Conservation (phyloP, 2,888 invertebrate genomes). For the Camponotus fellah region DNA sequence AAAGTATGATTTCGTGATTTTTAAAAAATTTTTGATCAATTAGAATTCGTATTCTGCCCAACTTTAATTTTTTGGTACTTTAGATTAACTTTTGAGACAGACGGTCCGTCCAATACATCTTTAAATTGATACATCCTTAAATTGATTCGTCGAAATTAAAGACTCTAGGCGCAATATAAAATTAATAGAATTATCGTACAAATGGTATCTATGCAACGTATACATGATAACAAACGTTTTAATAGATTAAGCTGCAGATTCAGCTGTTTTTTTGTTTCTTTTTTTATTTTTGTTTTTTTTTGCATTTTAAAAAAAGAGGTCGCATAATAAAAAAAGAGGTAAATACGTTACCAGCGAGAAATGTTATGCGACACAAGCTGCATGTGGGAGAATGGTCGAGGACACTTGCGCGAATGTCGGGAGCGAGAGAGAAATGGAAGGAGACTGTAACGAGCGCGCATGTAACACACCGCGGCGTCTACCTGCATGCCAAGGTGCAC, state of each 20-base stretch:
- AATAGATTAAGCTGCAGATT: constrained; percentile 12
- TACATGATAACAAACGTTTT: neutral
- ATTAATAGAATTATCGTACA: neutral
- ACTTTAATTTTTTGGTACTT: no score
- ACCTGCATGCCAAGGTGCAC: constrained; percentile 62
- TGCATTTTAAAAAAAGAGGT: neutral
- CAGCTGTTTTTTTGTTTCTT: neutral
- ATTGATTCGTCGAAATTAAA: neutral
- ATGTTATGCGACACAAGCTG: constrained; percentile 55
- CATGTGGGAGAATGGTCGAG: constrained; percentile 50
- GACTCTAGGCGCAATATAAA: neutral
- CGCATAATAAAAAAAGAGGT: constrained; percentile 25
- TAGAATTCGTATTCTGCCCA: no score
- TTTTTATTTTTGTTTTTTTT: constrained; percentile 31
- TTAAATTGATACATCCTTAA: no score
- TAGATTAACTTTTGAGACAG: no score
- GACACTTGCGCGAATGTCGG: constrained; percentile 40
- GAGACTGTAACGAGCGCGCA: constrained; percentile 54
- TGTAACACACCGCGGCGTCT: constrained; percentile 47
- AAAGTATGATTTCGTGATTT: no score
- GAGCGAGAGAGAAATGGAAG: constrained; percentile 28
- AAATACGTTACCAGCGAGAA: constrained; percentile 41
- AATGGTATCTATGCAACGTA: neutral
- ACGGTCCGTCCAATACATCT: no score
- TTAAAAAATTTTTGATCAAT: no score